Base-by-base conservation (phyloP, 2,113 vertebrate genomes). In the Corydoras maculifer region DNA sequence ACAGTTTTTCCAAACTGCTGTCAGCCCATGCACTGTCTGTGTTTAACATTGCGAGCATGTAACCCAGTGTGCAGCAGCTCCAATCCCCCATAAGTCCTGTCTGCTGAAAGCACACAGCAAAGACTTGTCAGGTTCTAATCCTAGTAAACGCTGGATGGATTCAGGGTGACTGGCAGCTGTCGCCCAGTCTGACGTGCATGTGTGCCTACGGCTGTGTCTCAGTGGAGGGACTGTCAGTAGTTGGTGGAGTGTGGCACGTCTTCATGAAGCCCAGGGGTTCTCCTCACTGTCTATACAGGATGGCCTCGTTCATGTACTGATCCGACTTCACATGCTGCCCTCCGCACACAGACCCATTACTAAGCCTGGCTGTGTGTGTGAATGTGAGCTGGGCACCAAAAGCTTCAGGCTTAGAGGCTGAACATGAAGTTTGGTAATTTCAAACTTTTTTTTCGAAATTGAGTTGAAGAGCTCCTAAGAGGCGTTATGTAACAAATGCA, bases 121-220 rank as follows among this genome's bases (percentile, higher is more conserved):
- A 67, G 65, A 29, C 69, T 62, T 65, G 68, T 77, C 51, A 32
- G 53, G 32, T 62, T 68, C 43, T 70, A 72, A 79, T 76, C 70
- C 53, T 12, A 18, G 71, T 68, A 61, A 70, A 75, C 51, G 55
- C 55, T 50, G 61, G 65, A 75, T 61, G 59, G 63, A 68, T 73
- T 73, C 48, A 14, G 71, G 32, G 68, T 77, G 72, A 77, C 49
- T 71, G 75, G 68, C 78, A 77, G 78, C 71, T 77, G 75, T 72
- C 54, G 43, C 59, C 60, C 12, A 31, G 53, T 66, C 67, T 72
- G 77, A 71, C 69, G 60, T 50, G 25, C 48, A 11, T 69, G 58
- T 78, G 69, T 75, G 72, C 65, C 72, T 53, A 66, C 53, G 55
- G 73, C 73, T 69, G 48, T 25, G n/a, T 69, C 73, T 78, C 69